Base-by-base conservation (phyloP, 2,888 invertebrate genomes). In the Drosophila borborema region DNA sequence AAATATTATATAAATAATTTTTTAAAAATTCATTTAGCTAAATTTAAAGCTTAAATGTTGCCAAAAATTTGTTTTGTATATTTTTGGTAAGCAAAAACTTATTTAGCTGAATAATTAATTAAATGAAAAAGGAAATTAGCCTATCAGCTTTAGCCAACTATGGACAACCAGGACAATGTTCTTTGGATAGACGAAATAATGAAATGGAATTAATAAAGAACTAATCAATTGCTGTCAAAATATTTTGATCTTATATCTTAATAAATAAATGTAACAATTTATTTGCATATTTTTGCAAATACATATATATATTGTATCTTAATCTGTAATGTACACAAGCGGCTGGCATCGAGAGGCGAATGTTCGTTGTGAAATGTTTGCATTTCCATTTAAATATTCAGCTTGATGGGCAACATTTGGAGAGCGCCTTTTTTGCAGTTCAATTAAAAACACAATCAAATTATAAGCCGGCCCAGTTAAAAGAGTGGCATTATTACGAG, bases 361-460 rank as follows among this genome's bases (percentile, higher is more conserved):
- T 3, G n/a, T 31, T 49, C 34, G 36, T 14, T 20, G 51, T 34
- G 8, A 51, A 51, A 38, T 54, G 54, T 54, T 38, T 54, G 40
- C 40, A 23, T n/a, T 55, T 18, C 16, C 40, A 31, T 41, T 40
- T 55, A 40, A 41, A 41, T 16, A 58, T 34, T 34, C 58, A 20
- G 20, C 20, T 58, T 45, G 31, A 20, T 16, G 18, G 20, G 18
- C 20, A 16, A 34, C 23, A 31, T 49, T 34, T 34, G 36, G 43
- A 28, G 3, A 51, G 51, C 41, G 55, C 23, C 23, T 41, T 55
- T 55, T 55, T 41, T 55, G 38, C 45, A 58, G 45, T 58, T 58
- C 34, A 58, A 58, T 58, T 58, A 58, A 45, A 45, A 45, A 20
- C 45, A 45, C 45, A 58, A 58, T 60, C 34, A 43, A 62, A 62